Percentiles rank a stretch among this genome's conserved stretches.
phyloP scores from a whole-genome alignment of 2,797 vertebrate genomes.

The Enteromius treurensis region DNA sequence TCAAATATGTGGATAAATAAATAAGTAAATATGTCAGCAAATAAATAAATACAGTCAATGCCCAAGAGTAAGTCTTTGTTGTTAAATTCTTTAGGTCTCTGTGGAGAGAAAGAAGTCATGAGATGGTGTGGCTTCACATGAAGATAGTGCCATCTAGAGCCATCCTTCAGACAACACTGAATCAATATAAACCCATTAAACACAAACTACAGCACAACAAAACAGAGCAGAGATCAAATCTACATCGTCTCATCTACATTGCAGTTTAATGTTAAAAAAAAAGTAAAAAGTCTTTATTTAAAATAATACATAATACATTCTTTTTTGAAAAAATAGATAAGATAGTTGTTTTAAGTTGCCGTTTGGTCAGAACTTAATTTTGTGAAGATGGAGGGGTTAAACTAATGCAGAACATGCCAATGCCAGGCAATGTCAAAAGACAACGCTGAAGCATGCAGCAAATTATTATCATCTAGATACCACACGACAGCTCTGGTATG shows the following conservation, averaged over 20 bases:
- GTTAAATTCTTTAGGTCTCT: not conserved
- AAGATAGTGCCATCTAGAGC: constrained; percentile 82
- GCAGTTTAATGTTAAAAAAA: no score
- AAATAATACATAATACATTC: not conserved
- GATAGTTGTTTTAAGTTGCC: not conserved
- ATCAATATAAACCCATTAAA: constrained; percentile 17
- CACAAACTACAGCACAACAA: not conserved
- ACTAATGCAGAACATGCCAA: constrained; percentile 45
- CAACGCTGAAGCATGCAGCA: not conserved
- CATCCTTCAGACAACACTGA: constrained; percentile 52
- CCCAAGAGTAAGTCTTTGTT: not conserved
- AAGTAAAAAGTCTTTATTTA: not conserved
- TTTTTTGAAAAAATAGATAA: no score
- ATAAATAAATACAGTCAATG: not conserved
- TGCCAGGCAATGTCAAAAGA: not conserved
- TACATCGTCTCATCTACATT: not conserved
- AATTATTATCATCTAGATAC: not conserved
- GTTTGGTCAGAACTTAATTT: constrained; percentile 10
- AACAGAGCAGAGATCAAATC: not conserved
- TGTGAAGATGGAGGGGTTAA: constrained; percentile 17
- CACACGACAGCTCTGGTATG: not conserved
- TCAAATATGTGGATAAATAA: not conserved
- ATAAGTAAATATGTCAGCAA: not conserved
- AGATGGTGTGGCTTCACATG: constrained; percentile 67
- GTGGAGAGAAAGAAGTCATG: not conserved